These are phyloP conservation scores for Cepphus grylle DNA, from an alignment of 2,113 vertebrate genomes.

Conservation along the genomic window DNA sequence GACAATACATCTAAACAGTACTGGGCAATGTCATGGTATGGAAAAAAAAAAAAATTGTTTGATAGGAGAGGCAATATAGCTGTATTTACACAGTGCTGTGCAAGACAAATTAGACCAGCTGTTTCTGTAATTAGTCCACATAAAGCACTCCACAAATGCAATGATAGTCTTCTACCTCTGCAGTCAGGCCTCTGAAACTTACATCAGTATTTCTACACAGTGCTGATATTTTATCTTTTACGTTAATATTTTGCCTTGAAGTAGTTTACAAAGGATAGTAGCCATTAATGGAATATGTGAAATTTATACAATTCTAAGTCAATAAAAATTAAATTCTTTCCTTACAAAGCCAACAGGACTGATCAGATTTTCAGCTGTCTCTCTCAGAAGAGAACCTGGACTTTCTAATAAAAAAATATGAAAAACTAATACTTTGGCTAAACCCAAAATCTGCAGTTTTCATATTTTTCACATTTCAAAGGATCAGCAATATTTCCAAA, in stretches of 20 bases:
- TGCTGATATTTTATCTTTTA: background rate
- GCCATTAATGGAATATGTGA: background rate
- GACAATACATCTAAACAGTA: background rate
- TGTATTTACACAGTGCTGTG: background rate
- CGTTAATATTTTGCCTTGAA: background rate
- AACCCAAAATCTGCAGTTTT: background rate
- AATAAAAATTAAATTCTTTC: background rate
- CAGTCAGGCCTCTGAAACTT: background rate
- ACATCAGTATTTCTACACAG: background rate
- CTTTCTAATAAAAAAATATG: background rate
- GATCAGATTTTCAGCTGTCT: background rate
- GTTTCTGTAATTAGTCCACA: background rate
- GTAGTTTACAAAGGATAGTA: background rate
- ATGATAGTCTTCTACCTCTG: background rate
- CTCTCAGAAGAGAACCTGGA: background rate
- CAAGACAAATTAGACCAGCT: background rate
- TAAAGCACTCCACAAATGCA: background rate
- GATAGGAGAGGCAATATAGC: background rate
- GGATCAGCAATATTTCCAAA: background rate
- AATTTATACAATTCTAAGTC: background rate
- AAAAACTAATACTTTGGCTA: background rate
- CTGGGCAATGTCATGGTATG: accelerated
- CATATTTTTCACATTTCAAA: background rate
- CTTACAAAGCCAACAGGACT: background rate
- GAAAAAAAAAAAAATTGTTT: background rate